Evolutionary conservation across 2,797 vertebrate genomes (phyloP).

Genomic region (Tarsius wallacei): DNA sequence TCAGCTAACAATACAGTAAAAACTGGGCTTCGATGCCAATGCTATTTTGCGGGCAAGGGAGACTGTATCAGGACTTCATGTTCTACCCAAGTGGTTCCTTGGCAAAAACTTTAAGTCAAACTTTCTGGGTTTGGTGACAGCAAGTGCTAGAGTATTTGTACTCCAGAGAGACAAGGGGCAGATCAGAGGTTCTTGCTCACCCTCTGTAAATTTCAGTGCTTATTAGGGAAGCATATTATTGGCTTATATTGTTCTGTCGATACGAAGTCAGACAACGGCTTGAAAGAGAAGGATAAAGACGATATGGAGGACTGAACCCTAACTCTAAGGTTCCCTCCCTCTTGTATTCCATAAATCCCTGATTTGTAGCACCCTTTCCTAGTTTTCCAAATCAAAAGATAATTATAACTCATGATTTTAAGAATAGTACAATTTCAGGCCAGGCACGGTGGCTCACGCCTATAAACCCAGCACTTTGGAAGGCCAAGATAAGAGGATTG

Average conservation of each 20-base stretch:
- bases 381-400: slow-evolving; percentile 43
- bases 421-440: background rate
- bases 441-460: too few species aligned
- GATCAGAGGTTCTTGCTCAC: background rate
- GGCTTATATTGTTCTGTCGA: background rate
- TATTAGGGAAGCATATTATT: background rate
- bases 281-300: background rate
- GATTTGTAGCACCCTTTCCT: background rate
- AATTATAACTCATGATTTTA: slow-evolving; percentile 43
- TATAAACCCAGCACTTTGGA: too few species aligned
- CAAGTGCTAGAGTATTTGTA: background rate
- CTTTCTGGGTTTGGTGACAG: background rate
- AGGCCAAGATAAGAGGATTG: too few species aligned
- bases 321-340: background rate
- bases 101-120: background rate
- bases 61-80: background rate
- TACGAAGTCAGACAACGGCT: background rate
- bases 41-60: background rate
- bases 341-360: background rate
- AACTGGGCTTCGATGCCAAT: background rate
- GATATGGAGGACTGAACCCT: background rate
- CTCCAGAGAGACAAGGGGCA: background rate
- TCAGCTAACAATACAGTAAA: too few species aligned
- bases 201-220: background rate
- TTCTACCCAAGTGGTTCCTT: background rate